Base-by-base conservation (phyloP, 1,140 invertebrate genomes). In the Tenebrio molitor region DNA sequence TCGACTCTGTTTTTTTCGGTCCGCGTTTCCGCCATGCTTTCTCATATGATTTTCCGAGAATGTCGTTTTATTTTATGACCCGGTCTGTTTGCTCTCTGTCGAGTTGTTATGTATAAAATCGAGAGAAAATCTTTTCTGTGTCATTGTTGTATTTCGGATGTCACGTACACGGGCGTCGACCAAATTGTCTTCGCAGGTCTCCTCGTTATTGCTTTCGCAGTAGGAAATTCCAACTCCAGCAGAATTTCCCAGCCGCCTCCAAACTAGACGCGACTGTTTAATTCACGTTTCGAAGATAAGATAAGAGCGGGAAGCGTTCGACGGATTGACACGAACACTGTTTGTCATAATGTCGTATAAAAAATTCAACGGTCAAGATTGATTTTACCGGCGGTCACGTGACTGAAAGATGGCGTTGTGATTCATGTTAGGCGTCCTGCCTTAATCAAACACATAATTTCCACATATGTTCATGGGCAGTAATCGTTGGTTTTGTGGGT, bases 351-450 rank as follows among this genome's bases (percentile, higher is more conserved):
- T 58, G 50, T 58, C 21, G 10, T 36, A 71, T 71, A 42, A 71
- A 71, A 71, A 64, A 71, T 71, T 63, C 58, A 71, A 64, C 33
- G 42, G 39, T 65, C 42, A 63, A 62, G 58, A 71, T 71, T 71
- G 69, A 71, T 71, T 65, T 71, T 71, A 64, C 58, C 34, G 42
- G 41, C 6, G 65, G 42, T 71, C 58, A 71, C 69, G 69, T 71
- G 58, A 65, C 21, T 19, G 23, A 71, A 70, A 71, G 41, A 71
- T 71, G 69, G 58, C 69, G 50, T 44, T 44, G 69, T 71, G 58
- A 64, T 64, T 71, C 69, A 71, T 46, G 21, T 65, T 17, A 17
- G 17, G 29, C 23, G 50, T 58, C 50, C 50, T 8, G 23, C 23
- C 50, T 58, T 58, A 58, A 58, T 58, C 50, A 58, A 58, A 58